Percentiles rank a stretch among this genome's conserved stretches.
phyloP scores from a whole-genome alignment of 1,140 invertebrate genomes.

The Nasonia longicornis region DNA sequence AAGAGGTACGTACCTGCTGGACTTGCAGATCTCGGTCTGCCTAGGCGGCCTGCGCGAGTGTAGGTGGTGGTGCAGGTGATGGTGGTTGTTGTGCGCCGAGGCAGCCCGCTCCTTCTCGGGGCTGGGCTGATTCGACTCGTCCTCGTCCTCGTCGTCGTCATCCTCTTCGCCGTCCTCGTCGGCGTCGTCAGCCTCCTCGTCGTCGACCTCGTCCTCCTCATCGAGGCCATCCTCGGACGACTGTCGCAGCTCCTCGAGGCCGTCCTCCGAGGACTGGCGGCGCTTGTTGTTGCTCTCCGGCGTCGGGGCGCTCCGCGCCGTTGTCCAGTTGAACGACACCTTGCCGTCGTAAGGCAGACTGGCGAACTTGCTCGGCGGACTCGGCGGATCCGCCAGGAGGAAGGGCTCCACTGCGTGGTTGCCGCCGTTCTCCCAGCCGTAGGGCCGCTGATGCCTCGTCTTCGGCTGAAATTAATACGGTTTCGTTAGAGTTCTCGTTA shows the following conservation, averaged over 20 bases:
- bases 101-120: conserved; percentile 52
- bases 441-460: conserved; percentile 79
- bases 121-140: conserved; percentile 25
- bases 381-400: conserved; percentile 70
- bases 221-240: conserved; percentile 62
- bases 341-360: conserved; percentile 74
- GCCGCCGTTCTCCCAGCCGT: conserved; percentile 76
- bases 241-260: conserved; percentile 80
- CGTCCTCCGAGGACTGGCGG: conserved; percentile 69
- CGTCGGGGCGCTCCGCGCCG: conserved; percentile 71
- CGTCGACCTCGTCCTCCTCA: conserved; percentile 43
- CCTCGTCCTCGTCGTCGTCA: conserved; percentile 34
- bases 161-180: conserved; percentile 34
- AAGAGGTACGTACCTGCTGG: conserved; percentile 50
- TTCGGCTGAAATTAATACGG: conserved; percentile 72
- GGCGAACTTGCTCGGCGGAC: conserved; percentile 74
- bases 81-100: conserved; percentile 32
- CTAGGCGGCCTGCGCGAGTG: conserved; percentile 52
- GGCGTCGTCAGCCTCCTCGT: conserved; percentile 32
- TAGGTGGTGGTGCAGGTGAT: conserved; percentile 47
- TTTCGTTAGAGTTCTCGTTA: too few relatives aligned
- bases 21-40: conserved; percentile 67
- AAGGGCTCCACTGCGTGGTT: conserved; percentile 65
- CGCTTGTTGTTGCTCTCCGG: conserved; percentile 55
- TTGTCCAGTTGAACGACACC: conserved; percentile 71